Percentiles rank a stretch among this genome's conserved stretches.
Evolutionary conservation across 2,888 invertebrate genomes (phyloP).

Genomic region (Hyalella azteca): DNA sequence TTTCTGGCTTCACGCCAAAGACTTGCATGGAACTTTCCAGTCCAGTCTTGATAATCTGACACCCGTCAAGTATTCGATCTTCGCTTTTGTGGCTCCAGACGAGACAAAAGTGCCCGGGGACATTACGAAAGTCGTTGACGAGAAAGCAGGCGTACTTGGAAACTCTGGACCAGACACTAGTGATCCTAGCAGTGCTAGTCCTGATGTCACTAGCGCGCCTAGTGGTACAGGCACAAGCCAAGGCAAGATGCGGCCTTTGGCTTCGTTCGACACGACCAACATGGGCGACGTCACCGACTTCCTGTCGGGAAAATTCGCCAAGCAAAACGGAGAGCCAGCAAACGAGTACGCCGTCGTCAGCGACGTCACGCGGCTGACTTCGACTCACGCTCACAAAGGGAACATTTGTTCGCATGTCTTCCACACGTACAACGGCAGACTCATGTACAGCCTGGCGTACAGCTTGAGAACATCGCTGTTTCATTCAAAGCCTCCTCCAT

Average conservation of each 20-base stretch:
- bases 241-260: background rate
- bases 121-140: background rate
- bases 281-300: too few relatives aligned
- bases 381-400: too few relatives aligned
- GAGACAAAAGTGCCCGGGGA: background rate
- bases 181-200: background rate
- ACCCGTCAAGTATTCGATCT: background rate
- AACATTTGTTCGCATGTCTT: too few relatives aligned
- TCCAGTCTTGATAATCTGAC: background rate
- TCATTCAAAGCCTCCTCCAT: too few relatives aligned
- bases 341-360: too few relatives aligned
- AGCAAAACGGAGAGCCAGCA: too few relatives aligned
- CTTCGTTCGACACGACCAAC: background rate
- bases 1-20: slow-evolving; percentile 42
- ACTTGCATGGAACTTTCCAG: background rate
- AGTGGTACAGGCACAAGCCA: background rate
- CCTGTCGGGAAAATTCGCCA: too few relatives aligned
- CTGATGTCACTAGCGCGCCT: background rate
- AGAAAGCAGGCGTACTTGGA: background rate
- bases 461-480: too few relatives aligned
- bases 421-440: too few relatives aligned
- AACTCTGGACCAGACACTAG: background rate
- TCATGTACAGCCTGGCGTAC: too few relatives aligned
- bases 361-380: too few relatives aligned
- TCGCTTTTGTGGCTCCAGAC: background rate